Evolutionary conservation across 1,140 invertebrate species (phyloP).

Genomic region (Eciton burchellii): DNA sequence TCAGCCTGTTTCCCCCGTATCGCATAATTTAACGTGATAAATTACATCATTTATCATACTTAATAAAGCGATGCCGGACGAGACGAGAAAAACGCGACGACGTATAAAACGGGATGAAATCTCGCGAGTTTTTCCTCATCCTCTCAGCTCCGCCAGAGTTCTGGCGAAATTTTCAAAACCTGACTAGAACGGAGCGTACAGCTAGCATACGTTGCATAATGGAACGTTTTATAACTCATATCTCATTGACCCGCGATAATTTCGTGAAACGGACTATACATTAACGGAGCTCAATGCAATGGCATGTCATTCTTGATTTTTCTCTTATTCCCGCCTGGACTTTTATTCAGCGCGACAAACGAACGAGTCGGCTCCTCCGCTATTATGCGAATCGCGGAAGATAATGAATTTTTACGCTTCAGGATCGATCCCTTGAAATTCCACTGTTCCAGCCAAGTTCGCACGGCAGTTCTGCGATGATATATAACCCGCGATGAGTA

Average conservation of each 20-base stretch:
- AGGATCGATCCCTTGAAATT: constrained; percentile 27
- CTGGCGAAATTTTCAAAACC: constrained; percentile 28
- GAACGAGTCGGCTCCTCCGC: constrained; percentile 35
- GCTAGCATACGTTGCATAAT: constrained; percentile 27
- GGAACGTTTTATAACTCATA: constrained; percentile 36
- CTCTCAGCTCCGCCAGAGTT: too few relatives aligned
- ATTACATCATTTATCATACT: constrained; percentile 66
- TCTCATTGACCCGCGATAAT: constrained; percentile 23
- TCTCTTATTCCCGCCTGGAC: constrained; percentile 30
- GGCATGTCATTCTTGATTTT: constrained; percentile 15
- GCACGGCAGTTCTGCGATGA: constrained; percentile 50
- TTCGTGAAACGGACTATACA: constrained; percentile 39
- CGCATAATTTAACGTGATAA: constrained; percentile 61
- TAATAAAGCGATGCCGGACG: constrained; percentile 48
- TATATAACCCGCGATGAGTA: constrained; percentile 18
- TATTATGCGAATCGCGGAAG: constrained; percentile 41
- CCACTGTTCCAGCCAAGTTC: constrained; percentile 41
- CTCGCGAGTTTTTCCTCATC: constrained; percentile 17
- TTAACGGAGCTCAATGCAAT: constrained; percentile 54
- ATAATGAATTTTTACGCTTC: constrained; percentile 56
- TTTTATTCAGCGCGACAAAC: constrained; percentile 50
- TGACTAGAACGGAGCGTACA: not conserved
- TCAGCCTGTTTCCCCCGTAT: constrained; percentile 32
- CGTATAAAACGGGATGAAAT: constrained; percentile 40
- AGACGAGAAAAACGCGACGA: constrained; percentile 52